Base-by-base conservation (phyloP, 2,888 invertebrate species). In the Apantesis nais region DNA sequence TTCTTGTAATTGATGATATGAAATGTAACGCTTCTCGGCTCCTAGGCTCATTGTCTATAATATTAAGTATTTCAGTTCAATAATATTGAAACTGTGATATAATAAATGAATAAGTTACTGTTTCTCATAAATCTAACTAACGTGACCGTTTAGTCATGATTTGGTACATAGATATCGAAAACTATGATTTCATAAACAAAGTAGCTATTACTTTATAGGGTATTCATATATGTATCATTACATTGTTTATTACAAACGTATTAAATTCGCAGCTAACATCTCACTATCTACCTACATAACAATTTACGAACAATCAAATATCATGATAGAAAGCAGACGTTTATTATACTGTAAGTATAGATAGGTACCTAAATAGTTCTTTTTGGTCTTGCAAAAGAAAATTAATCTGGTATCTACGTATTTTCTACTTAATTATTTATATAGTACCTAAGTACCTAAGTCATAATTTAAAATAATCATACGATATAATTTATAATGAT, bases 281-380 rank as follows among this genome's bases (percentile, higher is more conserved):
- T 39, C 14, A 37, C 37, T 39, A 62, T 37, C n/a, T 62, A 39
- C n/a, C 62, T 62, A 62, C 62, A 37, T 39, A 55, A 55, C 25
- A 25, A 25, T 25, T 25, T 14, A 25, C 12, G 55, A 55, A 4
- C 52, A n/a, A 52, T 52, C n/a, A 52, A 22, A 4, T 19, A 48
- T 19, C 22, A n/a, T 48, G 8, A 48, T 48, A 7, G 16, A 44
- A 44, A 44, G 22, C 48, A 22, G 9, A 48, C 11, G 16, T 48
- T 22, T 22, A 48, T 22, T 9, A 48, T 22, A 48, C 9, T 22
- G 9, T 48, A 22, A n/a, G n/a, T n/a, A n/a, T n/a, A n/a, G n/a
- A n/a, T n/a, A n/a, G n/a, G n/a, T n/a, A n/a, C n/a, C n/a, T 8
- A 22, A 48, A 22, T 19, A 55, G 12, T 16, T 16, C 4, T 16